Conservation (phyloP, 1,140 invertebrate genomes). For the Araneus ventricosus region DNA sequence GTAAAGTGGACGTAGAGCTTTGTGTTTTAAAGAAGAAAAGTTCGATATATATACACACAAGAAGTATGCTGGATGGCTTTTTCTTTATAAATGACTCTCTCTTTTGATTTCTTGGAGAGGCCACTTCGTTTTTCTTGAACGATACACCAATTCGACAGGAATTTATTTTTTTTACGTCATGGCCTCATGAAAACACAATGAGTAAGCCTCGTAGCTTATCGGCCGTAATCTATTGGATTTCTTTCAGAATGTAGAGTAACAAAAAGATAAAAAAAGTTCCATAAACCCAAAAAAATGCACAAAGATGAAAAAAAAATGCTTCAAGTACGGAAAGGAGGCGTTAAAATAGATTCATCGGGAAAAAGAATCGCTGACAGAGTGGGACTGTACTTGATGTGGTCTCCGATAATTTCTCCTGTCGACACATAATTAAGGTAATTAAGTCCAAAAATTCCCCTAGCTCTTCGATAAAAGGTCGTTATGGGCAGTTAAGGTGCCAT, state of each 20-base stretch:
- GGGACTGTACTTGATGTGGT: constrained; percentile 57
- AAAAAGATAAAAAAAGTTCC: background rate
- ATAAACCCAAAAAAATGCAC: background rate
- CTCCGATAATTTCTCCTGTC: constrained; percentile 60
- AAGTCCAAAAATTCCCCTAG: constrained; percentile 38
- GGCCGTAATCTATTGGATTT: constrained; percentile 58
- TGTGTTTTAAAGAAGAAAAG: background rate
- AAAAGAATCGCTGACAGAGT: constrained; percentile 13
- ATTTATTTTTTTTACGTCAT: background rate
- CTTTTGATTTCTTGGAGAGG: background rate
- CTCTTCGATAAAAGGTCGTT: constrained; percentile 51
- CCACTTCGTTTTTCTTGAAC: background rate
- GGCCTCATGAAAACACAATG: constrained; percentile 35
- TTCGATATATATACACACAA: background rate
- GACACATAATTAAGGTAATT: constrained; percentile 65
- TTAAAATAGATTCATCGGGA: constrained; percentile 40
- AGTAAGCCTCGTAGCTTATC: constrained; percentile 42
- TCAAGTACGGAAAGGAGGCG: constrained; percentile 14
- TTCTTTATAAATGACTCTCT: constrained; percentile 43
- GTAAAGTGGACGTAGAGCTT: background rate
- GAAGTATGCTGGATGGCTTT: constrained; percentile 12
- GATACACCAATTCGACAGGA: constrained; percentile 31
- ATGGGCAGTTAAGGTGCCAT: constrained; percentile 38
- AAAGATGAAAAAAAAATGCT: background rate
- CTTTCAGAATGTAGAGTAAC: constrained; percentile 22